Base-by-base conservation (phyloP, 2,888 invertebrate genomes). In the Cerceris rybyensis region DNA sequence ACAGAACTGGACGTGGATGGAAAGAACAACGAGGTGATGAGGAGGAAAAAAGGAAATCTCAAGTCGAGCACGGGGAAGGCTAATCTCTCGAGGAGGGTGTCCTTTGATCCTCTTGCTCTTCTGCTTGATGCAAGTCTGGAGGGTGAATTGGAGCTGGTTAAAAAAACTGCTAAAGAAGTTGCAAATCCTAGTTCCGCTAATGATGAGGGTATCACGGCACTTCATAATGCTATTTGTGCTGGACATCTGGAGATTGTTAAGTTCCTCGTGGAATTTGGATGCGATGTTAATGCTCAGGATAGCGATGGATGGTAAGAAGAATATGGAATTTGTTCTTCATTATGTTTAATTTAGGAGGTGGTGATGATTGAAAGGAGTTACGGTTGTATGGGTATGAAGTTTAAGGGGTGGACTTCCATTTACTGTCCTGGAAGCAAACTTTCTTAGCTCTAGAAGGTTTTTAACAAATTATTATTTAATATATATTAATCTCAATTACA, bases 141-240 rank as follows among this genome's bases (percentile, higher is more conserved):
- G 93, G 99, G 99, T 55, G 99, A 99, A 93, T 94, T 99, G 90
- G 99, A 99, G 90, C 94, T 99, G 83, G 99, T 99, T 52, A 97
- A 96, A 93, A 97, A 98, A 93, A 98, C 98, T 63, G 98, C 99
- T 75, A 95, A 96, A 91, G 97, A 98, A 95, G 97, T 98, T 83
- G 95, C 97, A 85, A 98, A 99, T 94, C 98, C 99, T 52, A 99
- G 98, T 93, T 98, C 98, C 70, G 98, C 99, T 75, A 99, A 99
- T 92, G 99, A 99, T 93, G 99, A 99, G 93, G 99, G 99, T 69
- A 99, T 99, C 90, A 99, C 99, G 0, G 99, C 99, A 54, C 94
- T 99, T 75, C 99, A 99, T 93, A 99, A 99, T 93, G 99, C 99
- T 87, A 99, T 99, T 90, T 99, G 99, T 93, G 99, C 99, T 1